Base-by-base conservation (phyloP, 2,113 vertebrate genomes). In the Perca schrenkii region DNA sequence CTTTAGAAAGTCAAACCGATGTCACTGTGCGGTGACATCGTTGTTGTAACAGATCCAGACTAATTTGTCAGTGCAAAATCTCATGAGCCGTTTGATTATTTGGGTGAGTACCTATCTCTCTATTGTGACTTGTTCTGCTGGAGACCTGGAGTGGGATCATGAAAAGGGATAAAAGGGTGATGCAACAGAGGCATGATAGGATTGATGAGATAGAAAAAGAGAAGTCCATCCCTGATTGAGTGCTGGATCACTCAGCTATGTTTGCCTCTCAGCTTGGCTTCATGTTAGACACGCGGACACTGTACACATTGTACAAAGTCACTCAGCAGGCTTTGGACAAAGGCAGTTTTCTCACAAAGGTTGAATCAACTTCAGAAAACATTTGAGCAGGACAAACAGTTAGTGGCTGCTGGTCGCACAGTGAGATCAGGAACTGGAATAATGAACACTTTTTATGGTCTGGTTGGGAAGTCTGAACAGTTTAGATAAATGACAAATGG, bases 1-100 rank as follows among this genome's bases (percentile, higher is more conserved):
- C 40, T 57, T 46, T 31, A 49, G 25, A 81, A 87, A 86, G 84
- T 88, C 80, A 79, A 61, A 65, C 79, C 75, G 77, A 84, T 68
- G 84, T 91, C 84, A 84, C 52, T n/a, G 22, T 36, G 47, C 4
- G 0, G 70, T 28, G 28, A 28, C 28, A 28, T 28, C 25, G 25
- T 57, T 67, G 25, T 22, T 79, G 46, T 73, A 57, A 86, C 43
- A 74, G 54, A 78, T 72, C 67, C 57, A 80, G 50, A 73, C 60
- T 58, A 34, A 64, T 72, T 60, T 77, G 34, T 40, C 69, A 22
- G 19, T 17, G 57, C 49, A 54, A 88, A 78, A 80, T 70, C 76
- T 77, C 83, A 36, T 63, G 71, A 78, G 36, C 65, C 40, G 1
- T 21, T 72, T 77, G 78, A 89, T 83, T 78, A 83, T 84, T 84